Evolutionary conservation across 2,113 vertebrate species (phyloP).

Genomic region (Pluvialis apricaria): DNA sequence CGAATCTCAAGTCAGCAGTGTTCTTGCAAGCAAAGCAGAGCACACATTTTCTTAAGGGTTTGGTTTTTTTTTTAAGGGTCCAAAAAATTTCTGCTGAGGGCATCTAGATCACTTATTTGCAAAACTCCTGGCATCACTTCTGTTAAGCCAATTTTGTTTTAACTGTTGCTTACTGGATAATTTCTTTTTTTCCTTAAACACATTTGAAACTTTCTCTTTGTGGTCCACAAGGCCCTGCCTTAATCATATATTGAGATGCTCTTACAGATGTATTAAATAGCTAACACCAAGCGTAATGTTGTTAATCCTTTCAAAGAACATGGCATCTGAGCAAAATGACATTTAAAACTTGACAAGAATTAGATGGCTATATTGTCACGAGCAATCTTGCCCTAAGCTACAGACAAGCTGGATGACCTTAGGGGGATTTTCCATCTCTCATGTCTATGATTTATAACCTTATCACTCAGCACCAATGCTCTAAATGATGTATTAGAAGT

Average conservation of each 20-base stretch:
- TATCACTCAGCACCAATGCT: not conserved
- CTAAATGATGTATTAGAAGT: not conserved
- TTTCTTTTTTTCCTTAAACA: not conserved
- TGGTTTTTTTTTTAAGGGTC: not conserved
- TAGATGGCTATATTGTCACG: not conserved
- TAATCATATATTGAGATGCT: not conserved
- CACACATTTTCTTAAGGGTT: not conserved
- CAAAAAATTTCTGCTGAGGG: not conserved
- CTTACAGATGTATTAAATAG: not conserved
- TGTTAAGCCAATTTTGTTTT: not conserved
- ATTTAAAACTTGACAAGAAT: not conserved
- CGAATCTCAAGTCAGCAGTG: not conserved
- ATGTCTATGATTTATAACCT: not conserved
- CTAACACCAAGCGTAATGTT: not conserved
- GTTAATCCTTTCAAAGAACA: not conserved
- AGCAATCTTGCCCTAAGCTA: not conserved
- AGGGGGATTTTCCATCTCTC: constrained; percentile 18
- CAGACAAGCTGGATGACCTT: not conserved
- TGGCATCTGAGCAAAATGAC: not conserved
- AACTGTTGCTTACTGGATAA: not conserved
- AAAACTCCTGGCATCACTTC: not conserved
- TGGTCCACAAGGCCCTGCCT: not conserved
- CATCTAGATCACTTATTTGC: not conserved
- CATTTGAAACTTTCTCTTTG: not conserved
- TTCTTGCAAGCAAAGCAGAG: not conserved